Base-by-base conservation (phyloP, 2,888 invertebrate genomes). In the Strigamia crassipes region DNA sequence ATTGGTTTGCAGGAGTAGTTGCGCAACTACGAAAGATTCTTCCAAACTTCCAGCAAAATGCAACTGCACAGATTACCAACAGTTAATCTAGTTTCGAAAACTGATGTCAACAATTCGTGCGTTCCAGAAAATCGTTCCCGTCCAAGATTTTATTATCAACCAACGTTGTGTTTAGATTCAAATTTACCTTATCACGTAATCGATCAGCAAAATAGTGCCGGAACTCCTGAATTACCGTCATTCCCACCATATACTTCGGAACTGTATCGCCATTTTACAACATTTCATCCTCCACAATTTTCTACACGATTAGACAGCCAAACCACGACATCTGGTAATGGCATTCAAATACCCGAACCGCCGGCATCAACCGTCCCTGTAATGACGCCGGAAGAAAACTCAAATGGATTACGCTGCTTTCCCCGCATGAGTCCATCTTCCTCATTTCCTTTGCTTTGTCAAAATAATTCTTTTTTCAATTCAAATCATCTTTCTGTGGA, bases 191-290 rank as follows among this genome's bases (percentile, higher is more conserved):
- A 27, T 13, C 73, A 73, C 13, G 9, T 73, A 15, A 31, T n/a
- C 10, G 73, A 73, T 15, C 73, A 73, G 31, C 73, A 73, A 73
- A 31, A 2, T 73, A 5, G 13, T 5, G 12, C n/a, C 31, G 9
- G 27, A 15, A 27, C 27, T 12, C 31, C 73, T 12, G 73, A 73
- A 73, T 15, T 73, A 1, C 5, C 31, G 13, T 31, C 73, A 4
- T 73, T 73, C 31, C 73, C 73, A 27, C 31, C 27, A 15, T 73
- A n/a, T 15, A 27, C 73, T 73, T 27, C 73, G 73, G 73, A 73
- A 27, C 2, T 73, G n/a, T 27, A 73, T 73, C 73, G 73, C 23
- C 73, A 73, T 27, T 73, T 73, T 31, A 18, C 18, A 21, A 31
- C 27, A 27, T 73, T 8, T 18, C 56, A 56, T 18, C 18, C 38